phyloP scores from a whole-genome alignment of 2,797 vertebrate genomes.

The Benthosema pterotum region DNA sequence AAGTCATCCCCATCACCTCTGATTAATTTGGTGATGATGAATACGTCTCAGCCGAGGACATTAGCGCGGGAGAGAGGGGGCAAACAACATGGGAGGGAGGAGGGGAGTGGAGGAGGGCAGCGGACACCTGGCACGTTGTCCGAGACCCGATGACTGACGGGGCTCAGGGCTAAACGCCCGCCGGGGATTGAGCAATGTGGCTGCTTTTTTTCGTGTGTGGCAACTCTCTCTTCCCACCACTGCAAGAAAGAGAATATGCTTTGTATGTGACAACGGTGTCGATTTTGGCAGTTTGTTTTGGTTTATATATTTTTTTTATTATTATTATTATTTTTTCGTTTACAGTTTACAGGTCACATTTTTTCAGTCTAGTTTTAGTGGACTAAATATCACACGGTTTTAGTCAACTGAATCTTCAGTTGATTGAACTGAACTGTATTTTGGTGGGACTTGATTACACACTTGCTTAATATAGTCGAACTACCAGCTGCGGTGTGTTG shows the following conservation, averaged over 20 bases:
- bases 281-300: too few relatives aligned
- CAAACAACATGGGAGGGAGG: conserved; percentile 64
- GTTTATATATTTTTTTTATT: too few relatives aligned
- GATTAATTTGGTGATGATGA: conserved; percentile 87
- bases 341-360: too few relatives aligned
- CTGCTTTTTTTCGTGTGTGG: conserved; percentile 61
- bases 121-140: conserved; percentile 79
- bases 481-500: too few relatives aligned
- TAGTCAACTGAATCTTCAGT: too few relatives aligned
- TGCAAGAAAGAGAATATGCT: conserved; percentile 42
- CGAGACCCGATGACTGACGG: conserved; percentile 79
- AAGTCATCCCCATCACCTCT: conserved; percentile 64
- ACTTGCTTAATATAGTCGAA: too few relatives aligned
- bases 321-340: too few relatives aligned
- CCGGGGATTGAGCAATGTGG: conserved; percentile 77
- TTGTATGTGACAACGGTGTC: conserved; percentile 60
- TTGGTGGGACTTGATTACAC: too few relatives aligned
- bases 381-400: too few relatives aligned
- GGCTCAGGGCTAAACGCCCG: conserved; percentile 71
- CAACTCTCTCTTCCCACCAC: conserved; percentile 75
- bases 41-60: conserved; percentile 80
- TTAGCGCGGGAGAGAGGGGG: conserved; percentile 61
- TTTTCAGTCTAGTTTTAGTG: too few relatives aligned
- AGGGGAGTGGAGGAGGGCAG: too few relatives aligned
- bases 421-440: too few relatives aligned